Percentiles rank a stretch among this genome's conserved stretches.
Evolutionary conservation across 2,888 invertebrate species (phyloP).

Genomic region (Nymphalis urticae): DNA sequence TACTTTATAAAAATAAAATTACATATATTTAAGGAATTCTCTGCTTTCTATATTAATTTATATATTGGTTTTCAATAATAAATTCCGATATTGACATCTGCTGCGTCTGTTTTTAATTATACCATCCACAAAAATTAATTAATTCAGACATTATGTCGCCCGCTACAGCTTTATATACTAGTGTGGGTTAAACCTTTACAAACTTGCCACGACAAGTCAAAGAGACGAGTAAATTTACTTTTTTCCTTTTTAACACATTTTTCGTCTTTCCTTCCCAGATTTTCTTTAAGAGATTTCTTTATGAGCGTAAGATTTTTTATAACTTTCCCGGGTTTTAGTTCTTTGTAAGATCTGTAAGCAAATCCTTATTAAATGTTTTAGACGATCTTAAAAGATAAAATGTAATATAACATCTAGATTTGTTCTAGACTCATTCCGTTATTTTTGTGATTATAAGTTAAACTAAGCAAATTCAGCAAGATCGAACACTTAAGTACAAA

Average conservation of each 20-base stretch:
- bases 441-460: no score
- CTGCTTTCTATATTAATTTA: no score
- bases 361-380: neutral
- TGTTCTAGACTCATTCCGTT: neutral
- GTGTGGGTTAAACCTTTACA: neutral
- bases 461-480: no score
- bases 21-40: no score
- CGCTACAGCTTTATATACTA: no score
- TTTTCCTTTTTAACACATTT: neutral
- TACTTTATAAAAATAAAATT: no score
- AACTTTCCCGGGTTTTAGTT: slow-evolving; percentile 5
- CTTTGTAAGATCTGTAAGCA: slow-evolving; percentile 3
- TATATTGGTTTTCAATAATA: no score
- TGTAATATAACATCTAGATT: neutral
- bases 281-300: slow-evolving; percentile 6
- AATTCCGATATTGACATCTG: no score
- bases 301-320: neutral
- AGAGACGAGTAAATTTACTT: neutral
- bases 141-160: no score
- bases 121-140: no score
- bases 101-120: no score
- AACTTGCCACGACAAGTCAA: neutral
- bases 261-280: neutral
- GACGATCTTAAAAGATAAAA: neutral
- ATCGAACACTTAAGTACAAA: no score